Evolutionary conservation across 2,797 vertebrate genomes (phyloP).

Genomic region (Prunella strophiata): DNA sequence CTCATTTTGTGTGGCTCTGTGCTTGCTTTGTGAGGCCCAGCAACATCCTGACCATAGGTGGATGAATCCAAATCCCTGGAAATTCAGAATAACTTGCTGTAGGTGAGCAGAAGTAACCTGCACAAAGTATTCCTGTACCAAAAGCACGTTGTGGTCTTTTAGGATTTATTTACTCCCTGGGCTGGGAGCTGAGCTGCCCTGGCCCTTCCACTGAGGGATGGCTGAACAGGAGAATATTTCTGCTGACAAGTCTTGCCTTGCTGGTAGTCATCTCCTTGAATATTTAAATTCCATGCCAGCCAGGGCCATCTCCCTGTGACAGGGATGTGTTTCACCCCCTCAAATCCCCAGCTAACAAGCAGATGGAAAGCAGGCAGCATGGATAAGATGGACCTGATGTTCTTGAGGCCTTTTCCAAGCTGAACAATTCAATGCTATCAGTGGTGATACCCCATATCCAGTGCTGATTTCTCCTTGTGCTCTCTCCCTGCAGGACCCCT

Average conservation of each 20-base stretch:
- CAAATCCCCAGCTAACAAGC: background rate
- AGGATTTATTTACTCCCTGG: no score
- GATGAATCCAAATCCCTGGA: background rate
- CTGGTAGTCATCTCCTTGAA: background rate
- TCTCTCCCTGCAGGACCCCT: slow-evolving; percentile 76
- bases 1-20: background rate
- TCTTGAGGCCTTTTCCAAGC: background rate
- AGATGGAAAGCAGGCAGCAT: background rate
- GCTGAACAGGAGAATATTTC: background rate
- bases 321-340: background rate
- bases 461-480: background rate
- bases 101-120: background rate
- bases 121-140: background rate
- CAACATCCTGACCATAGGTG: fast-evolving
- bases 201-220: background rate
- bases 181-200: no score
- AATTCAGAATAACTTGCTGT: background rate
- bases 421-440: fast-evolving
- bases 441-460: background rate
- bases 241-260: background rate
- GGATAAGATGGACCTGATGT: background rate
- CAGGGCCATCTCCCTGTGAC: background rate
- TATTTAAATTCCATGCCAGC: background rate
- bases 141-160: background rate
- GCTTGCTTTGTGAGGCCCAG: background rate